phyloP scores from a whole-genome alignment of 1,140 invertebrate species.

The Drosophila equinoxialis region DNA sequence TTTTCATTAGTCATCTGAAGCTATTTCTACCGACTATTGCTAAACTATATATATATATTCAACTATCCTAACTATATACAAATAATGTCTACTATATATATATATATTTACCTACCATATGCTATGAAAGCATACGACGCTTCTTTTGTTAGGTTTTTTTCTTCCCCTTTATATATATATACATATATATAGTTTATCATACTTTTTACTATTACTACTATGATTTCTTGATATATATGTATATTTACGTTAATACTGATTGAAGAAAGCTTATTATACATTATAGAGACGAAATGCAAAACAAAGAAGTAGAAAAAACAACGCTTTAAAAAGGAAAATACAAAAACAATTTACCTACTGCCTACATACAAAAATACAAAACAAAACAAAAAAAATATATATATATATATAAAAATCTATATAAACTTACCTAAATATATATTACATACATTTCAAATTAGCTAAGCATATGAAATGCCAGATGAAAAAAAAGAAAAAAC shows the following conservation, averaged over 20 bases:
- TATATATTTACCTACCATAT: slow-evolving; percentile 9
- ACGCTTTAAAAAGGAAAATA: slow-evolving; percentile 40
- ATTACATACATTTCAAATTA: slow-evolving; percentile 16
- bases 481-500: slow-evolving; percentile 23
- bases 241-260: not conserved
- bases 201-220: not conserved
- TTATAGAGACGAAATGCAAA: not conserved
- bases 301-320: slow-evolving; percentile 36
- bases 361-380: slow-evolving; percentile 39
- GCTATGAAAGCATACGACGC: slow-evolving; percentile 12
- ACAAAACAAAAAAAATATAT: not conserved
- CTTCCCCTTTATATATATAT: not conserved
- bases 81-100: slow-evolving; percentile 9
- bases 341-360: slow-evolving; percentile 43
- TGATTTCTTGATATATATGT: not conserved
- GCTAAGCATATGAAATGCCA: slow-evolving; percentile 66
- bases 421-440: slow-evolving; percentile 20
- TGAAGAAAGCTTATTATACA: not conserved
- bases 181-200: not conserved
- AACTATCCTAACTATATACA: slow-evolving; percentile 18
- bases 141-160: slow-evolving; percentile 1
- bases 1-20: slow-evolving; percentile 20
- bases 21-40: slow-evolving; percentile 5
- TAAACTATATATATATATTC: slow-evolving; percentile 24
- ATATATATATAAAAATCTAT: not conserved